Evolutionary conservation across 2,888 invertebrate species (phyloP).

Genomic region (Erpobdella octoculata): DNA sequence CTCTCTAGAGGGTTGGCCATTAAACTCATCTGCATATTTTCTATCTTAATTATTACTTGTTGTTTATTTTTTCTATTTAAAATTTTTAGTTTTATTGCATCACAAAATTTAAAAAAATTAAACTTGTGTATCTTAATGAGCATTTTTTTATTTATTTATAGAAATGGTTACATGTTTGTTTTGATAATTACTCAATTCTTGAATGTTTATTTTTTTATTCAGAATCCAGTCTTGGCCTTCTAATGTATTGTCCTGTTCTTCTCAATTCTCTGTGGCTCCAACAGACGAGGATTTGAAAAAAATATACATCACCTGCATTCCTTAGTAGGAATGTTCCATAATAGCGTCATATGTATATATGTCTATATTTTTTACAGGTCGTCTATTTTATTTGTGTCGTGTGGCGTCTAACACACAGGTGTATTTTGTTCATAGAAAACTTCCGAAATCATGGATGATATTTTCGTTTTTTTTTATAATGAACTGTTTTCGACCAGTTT

Average conservation of each 20-base stretch:
- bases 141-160: background rate
- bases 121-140: too few relatives aligned
- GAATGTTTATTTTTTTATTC: slow-evolving; percentile 27
- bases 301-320: too few relatives aligned
- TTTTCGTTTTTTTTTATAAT: too few relatives aligned
- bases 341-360: too few relatives aligned
- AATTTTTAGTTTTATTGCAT: background rate
- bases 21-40: background rate
- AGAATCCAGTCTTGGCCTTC: slow-evolving; percentile 40
- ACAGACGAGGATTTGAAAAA: background rate
- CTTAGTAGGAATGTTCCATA: too few relatives aligned
- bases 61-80: background rate
- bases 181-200: background rate
- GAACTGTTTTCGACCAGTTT: too few relatives aligned
- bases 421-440: too few relatives aligned
- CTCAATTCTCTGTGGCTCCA: slow-evolving; percentile 28
- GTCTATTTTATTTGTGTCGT: too few relatives aligned
- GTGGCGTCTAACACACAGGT: too few relatives aligned
- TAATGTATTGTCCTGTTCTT: slow-evolving; percentile 41
- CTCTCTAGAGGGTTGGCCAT: slow-evolving; percentile 56
- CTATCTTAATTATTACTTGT: background rate
- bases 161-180: background rate
- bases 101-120: background rate
- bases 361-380: too few relatives aligned
- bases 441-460: too few relatives aligned